Evolutionary conservation across 2,888 invertebrate species (phyloP), one percentile per base, ranked within the genome.

Genomic region (Tortricodes alternella): DNA sequence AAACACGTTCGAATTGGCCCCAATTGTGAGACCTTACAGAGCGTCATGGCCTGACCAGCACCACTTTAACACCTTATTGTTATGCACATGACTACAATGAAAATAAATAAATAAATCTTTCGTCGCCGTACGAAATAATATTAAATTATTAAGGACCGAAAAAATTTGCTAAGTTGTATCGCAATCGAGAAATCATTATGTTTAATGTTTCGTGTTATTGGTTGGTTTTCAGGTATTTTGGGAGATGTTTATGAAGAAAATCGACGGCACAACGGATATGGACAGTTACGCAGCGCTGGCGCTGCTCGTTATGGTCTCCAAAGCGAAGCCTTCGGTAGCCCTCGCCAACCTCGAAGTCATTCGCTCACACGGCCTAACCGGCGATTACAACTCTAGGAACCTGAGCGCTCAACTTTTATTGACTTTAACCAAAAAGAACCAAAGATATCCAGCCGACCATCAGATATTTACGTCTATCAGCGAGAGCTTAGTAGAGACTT

Each of bases 241-340:
- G 95, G 96, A 97, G 80, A 94, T 94, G 70, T 97, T 96, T 74
- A 93, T 96, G 0, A 92, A 95, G 68, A 94, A 95, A 74, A 89
- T 93, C 8, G 93, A 94, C 34, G 93, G 94, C 2, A 94, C 95
- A 0, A 93, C 94, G 0, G 92, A 93, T 35, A 91, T 92, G 65
- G 95, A 97, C 60, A 94, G 96, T 50, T 92, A 94, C 50, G 93
- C 94, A 0, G 95, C 97, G 0, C 83, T 97, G 2, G 92, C 95
- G 53, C 78, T 98, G 1, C 89, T 98, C 1, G 94, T 95, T 9
- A 96, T 98, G 96, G 93, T 90, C 41, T 76, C 84, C 8, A 91
- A 92, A 67, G 91, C 92, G 0, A 93, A 94, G 58, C 89, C 93
- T 0, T 91, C 91, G 0, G 92, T 94, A 19, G 90, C 93, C 0